Percentiles rank a stretch among this genome's conserved stretches.
Conservation (phyloP, 2,113 vertebrate genomes). For the Tor tambroides region DNA sequence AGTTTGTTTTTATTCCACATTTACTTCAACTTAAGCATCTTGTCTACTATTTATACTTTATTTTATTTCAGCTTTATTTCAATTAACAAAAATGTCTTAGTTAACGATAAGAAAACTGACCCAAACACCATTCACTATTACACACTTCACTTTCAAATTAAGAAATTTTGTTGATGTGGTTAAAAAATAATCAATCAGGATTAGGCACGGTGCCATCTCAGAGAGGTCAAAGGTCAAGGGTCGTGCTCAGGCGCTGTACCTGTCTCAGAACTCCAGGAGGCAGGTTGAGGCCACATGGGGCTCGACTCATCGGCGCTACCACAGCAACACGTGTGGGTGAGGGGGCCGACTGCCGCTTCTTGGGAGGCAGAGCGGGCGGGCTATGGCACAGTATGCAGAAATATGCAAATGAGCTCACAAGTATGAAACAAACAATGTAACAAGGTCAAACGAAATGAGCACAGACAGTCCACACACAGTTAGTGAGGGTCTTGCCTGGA, state of each 20-base stretch:
- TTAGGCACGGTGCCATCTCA: not conserved
- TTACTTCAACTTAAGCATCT: not conserved
- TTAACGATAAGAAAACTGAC: no score
- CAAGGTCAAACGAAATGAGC: constrained; percentile 25
- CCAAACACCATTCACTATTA: not conserved
- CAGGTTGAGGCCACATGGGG: constrained; percentile 88
- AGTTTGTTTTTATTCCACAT: not conserved
- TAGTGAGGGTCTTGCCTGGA: constrained; percentile 27
- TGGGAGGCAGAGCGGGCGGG: constrained; percentile 92
- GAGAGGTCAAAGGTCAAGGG: constrained; percentile 6
- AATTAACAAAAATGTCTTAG: not conserved
- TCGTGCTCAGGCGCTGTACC: constrained; percentile 70
- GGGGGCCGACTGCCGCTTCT: constrained; percentile 92
- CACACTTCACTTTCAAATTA: not conserved
- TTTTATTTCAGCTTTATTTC: not conserved
- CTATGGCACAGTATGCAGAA: constrained; percentile 58
- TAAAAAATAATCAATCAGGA: not conserved
- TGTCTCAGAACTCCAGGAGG: constrained; percentile 90
- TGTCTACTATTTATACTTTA: not conserved
- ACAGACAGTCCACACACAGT: constrained; percentile 20
- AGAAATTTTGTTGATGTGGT: not conserved
- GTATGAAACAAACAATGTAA: constrained; percentile 13
- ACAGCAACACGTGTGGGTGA: constrained; percentile 94
- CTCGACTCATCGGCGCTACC: constrained; percentile 94
- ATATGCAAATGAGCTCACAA: constrained; percentile 32